These are phyloP conservation scores for Melanchra persicariae DNA, from an alignment of 2,888 invertebrate species.

Conservation along the genomic window DNA sequence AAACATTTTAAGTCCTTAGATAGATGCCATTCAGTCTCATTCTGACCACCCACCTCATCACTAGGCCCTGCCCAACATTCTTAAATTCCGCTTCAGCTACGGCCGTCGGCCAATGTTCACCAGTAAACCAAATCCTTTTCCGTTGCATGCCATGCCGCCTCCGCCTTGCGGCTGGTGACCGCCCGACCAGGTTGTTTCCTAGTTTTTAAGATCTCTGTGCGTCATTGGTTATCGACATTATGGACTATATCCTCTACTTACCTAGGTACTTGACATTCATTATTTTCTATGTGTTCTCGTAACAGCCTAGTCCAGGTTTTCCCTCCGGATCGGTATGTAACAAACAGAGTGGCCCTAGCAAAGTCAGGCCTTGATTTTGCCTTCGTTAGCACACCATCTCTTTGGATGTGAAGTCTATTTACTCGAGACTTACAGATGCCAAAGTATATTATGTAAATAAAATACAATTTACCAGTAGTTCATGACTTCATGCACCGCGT, in stretches of 20 bases:
- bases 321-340: background rate
- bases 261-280: background rate
- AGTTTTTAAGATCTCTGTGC: too few species aligned
- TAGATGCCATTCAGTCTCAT: background rate
- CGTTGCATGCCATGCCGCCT: too few species aligned
- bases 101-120: background rate
- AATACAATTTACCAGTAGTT: background rate
- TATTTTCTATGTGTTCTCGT: background rate
- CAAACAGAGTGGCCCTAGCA: background rate
- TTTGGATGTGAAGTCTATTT: too few species aligned
- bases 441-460: too few species aligned
- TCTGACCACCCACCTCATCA: background rate
- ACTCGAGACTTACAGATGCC: too few species aligned
- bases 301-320: background rate
- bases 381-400: background rate
- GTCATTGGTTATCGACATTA: background rate
- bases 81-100: too few species aligned
- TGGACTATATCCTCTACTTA: background rate
- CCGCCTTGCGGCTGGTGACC: too few species aligned
- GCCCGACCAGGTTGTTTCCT: too few species aligned
- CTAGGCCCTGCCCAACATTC: background rate
- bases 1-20: too few species aligned
- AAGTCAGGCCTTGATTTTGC: too few species aligned
- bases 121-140: background rate
- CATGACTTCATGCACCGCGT: conserved; percentile 14